Evolutionary conservation across 1,140 invertebrate species (phyloP), one percentile per base, ranked within the genome.

Genomic region (Drosophila albomicans): DNA sequence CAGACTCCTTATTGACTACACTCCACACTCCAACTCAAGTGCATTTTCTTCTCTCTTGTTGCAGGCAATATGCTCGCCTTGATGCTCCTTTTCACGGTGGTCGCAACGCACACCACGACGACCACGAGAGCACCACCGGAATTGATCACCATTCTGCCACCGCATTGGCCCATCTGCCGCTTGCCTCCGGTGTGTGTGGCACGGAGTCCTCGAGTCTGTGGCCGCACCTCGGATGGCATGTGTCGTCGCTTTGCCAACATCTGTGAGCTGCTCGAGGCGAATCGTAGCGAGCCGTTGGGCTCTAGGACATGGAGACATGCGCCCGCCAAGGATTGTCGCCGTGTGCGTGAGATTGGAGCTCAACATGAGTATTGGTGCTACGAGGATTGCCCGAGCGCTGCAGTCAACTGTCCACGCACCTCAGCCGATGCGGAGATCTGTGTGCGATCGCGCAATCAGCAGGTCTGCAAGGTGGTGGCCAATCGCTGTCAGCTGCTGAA

Each of bases 401-500:
- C 74, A 2, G 57, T 72, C 2, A 48, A 10, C 49, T 88, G 84
- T 66, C 43, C 41, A 6, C 59, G 69, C 1, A 58, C 80, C 0
- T 43, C 57, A 2, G 38, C 62, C 1, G 41, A 16, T 0, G 45
- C 71, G 54, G 58, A 88, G 38, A 82, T 89, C 20, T 88, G 84
- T 35, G 78, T 89, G 15, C 48, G 77, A 5, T 57, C 67, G 5
- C 51, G 85, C 0, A 49, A 85, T 54, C 41, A 35, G 4, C 57
- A 32, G 13, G 25, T 57, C 20, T 88, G 84, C 75, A 80, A 81
- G 64, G 32, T 88, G 10, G 25, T 88, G 7, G 58, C 85, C 56
- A 85, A 81, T 52, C 73, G 43, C 5, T 88, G 84, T 6, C 85
- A 89, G 70, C 56, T 88, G 49, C 51, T 62, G 6, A 88, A 88